Evolutionary conservation across 1,140 invertebrate species (phyloP), one percentile per base, ranked within the genome.

Genomic region (Steinernema khuongi): DNA sequence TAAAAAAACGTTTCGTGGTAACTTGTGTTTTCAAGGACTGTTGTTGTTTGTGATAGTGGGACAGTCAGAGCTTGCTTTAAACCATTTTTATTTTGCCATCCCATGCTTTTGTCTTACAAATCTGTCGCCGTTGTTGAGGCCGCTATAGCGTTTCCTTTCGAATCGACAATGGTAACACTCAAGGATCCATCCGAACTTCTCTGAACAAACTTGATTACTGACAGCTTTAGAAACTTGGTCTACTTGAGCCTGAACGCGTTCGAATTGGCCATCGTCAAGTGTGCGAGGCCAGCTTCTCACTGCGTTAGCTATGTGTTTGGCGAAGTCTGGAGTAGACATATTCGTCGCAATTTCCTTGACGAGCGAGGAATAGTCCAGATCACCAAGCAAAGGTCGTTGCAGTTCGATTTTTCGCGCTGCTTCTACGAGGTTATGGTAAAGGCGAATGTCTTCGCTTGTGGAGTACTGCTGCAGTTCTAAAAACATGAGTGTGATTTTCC

Each of bases 371-470:
- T 60, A 60, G 50, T 60, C 50, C 22, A 17, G 4, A 22, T 60
- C 50, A 22, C 50, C 50, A 7, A 60, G 22, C 14, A 22, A 60
- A 17, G 4, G 7, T 22, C 50, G 50, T 60, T 60, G 14, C 11
- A 60, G 50, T 22, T 60, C 50, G 4, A 60, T 26, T 60, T 60
- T 7, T 17, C 50, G 50, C 4, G 50, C 50, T 7, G 22, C 50
- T 60, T 60, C 50, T 7, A 60, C 26, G 4, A 60, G 50, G 26
- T 60, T 60, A 60, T 60, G 50, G 50, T 60, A 60, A 4, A 60
- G 19, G 11, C 50, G 11, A 22, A 60, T 60, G 50, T 60, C 50
- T 22, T 60, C 14, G 26, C 11, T 22, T 4, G 50, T 60, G 14
- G 50, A 60, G 50, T 60, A 60, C 4, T 60, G 50, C 22, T 60